Percentiles rank a stretch among this genome's conserved stretches.
Evolutionary conservation across 1,140 invertebrate genomes (phyloP).

Genomic region (Kradibia gibbosae): DNA sequence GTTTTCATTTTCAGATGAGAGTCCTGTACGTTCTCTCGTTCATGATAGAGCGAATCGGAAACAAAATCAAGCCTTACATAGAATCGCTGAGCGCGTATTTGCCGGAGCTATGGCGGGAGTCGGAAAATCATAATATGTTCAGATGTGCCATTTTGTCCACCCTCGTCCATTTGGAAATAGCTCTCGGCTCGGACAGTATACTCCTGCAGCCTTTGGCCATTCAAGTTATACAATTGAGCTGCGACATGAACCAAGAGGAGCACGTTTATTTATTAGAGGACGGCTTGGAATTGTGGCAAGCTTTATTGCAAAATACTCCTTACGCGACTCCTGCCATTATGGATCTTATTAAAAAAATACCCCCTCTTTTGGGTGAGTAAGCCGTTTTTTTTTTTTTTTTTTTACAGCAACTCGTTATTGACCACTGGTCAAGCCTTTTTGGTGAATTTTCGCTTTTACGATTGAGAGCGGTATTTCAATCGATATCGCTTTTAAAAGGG

Average conservation of each 20-base stretch:
- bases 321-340: slow-evolving; percentile 76
- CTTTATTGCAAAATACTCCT: slow-evolving; percentile 84
- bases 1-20: slow-evolving; percentile 79
- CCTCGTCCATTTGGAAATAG: slow-evolving; percentile 85
- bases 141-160: slow-evolving; percentile 92
- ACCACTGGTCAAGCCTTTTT: too few species aligned
- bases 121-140: slow-evolving; percentile 91
- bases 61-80: slow-evolving; percentile 81
- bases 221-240: slow-evolving; percentile 85
- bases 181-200: slow-evolving; percentile 76
- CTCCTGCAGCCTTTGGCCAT: slow-evolving; percentile 80
- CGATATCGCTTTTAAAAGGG: too few species aligned
- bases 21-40: slow-evolving; percentile 92
- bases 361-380: slow-evolving; percentile 82
- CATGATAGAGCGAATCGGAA: slow-evolving; percentile 89
- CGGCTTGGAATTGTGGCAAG: slow-evolving; percentile 91
- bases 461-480: too few species aligned
- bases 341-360: slow-evolving; percentile 83
- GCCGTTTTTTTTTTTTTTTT: too few species aligned
- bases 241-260: slow-evolving; percentile 83
- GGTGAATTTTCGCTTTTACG: too few species aligned
- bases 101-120: slow-evolving; percentile 89
- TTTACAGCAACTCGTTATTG: too few species aligned
- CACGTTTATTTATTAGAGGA: slow-evolving; percentile 94
- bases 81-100: slow-evolving; percentile 85